phyloP scores from a whole-genome alignment of 2,888 invertebrate species.

The Lamellibrachia satsuma region DNA sequence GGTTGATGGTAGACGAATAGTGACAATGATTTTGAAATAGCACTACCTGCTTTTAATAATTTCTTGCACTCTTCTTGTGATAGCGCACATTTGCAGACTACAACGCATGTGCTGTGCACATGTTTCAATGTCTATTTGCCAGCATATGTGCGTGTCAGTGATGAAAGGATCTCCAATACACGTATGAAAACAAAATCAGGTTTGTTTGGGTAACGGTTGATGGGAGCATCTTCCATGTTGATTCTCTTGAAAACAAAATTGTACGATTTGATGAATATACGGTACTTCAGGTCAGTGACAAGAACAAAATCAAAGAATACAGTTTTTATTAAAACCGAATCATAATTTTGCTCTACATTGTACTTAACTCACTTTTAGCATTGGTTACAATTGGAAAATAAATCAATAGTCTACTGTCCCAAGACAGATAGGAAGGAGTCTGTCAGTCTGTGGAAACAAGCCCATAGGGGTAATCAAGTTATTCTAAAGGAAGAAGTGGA shows the following conservation, averaged over 20 bases:
- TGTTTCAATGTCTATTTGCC: background rate
- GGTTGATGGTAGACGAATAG: background rate
- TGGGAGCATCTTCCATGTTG: background rate
- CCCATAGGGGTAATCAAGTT: too few relatives aligned
- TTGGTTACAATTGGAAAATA: background rate
- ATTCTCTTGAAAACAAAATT: background rate
- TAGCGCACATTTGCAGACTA: too few relatives aligned
- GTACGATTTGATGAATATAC: background rate
- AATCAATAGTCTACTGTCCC: background rate
- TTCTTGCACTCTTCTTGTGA: too few relatives aligned
- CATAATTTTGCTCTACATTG: background rate
- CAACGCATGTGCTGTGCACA: background rate
- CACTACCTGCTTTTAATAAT: too few relatives aligned
- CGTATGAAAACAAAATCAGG: too few relatives aligned
- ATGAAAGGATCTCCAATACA: background rate
- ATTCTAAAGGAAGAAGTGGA: too few relatives aligned
- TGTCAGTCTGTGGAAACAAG: background rate
- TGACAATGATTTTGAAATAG: too few relatives aligned
- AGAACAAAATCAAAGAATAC: background rate
- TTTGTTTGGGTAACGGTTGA: too few relatives aligned
- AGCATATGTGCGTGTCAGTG: background rate
- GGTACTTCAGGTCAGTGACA: background rate
- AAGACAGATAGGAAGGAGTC: background rate
- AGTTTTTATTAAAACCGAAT: background rate
- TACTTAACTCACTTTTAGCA: background rate